These are phyloP conservation scores for Drosophila biarmipes DNA, from an alignment of 1,140 invertebrate species.

Conservation along the genomic window DNA sequence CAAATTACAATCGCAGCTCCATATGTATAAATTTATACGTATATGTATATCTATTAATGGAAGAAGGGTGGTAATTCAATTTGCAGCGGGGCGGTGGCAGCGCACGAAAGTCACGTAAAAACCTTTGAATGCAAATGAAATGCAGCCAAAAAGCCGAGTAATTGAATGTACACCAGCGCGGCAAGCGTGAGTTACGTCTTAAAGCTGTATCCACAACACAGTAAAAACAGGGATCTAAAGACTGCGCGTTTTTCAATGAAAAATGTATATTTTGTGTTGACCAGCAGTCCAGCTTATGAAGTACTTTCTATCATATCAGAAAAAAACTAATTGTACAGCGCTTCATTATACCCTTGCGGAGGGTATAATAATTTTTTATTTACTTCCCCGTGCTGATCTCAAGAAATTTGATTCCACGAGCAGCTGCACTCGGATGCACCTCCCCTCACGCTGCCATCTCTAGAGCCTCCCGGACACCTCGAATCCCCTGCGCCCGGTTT, in stretches of 20 bases:
- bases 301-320: no score
- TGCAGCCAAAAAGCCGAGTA: constrained; percentile 12
- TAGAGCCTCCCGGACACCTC: constrained; percentile 5
- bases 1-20: constrained; percentile 28
- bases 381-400: no score
- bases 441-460: constrained; percentile 18
- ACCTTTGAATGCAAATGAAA: constrained; percentile 37
- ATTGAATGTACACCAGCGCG: constrained; percentile 5
- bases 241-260: no score
- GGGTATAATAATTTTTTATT: no score
- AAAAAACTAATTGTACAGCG: no score
- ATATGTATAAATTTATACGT: constrained; percentile 30
- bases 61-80: constrained; percentile 61
- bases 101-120: constrained; percentile 36
- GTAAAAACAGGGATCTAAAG: no score
- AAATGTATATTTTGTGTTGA: no score
- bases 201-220: neutral
- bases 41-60: constrained; percentile 15
- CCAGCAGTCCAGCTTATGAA: no score
- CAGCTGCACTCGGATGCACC: no score
- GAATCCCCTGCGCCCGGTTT: constrained; percentile 52
- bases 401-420: no score
- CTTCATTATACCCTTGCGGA: no score
- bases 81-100: constrained; percentile 18
- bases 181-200: neutral